Evolutionary conservation across 2,797 vertebrate genomes (phyloP), one percentile per base, ranked within the genome.

Genomic region (Notolabrus celidotus): DNA sequence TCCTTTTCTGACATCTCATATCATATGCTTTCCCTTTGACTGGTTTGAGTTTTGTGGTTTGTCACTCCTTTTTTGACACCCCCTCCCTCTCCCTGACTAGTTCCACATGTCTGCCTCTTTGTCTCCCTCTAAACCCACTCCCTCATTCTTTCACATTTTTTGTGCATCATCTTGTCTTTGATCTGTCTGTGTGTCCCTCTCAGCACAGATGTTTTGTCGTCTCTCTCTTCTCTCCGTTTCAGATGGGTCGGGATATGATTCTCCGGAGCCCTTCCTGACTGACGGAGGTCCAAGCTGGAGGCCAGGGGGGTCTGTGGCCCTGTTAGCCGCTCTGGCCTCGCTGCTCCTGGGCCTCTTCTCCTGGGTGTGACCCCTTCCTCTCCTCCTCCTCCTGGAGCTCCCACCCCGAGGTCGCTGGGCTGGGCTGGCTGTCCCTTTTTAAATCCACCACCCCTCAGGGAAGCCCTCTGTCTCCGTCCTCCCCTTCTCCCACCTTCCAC

Each of bases 221-320:
- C 79, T 82, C 67, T 90, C 81, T 91, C 39, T n/a, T 74, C 50
- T 53, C 34, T 90, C 42, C 68, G 77, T 86, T 84, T 15, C 91
- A 99, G 97, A 98, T 73, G 96, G 98, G 80, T 97, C 96, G 36
- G 95, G 96, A 69, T 98, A 97, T 2, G 97, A 98, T 77, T 96
- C 96, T 74, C 97, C 97, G 0, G 97, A 99, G 91, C 97, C 97
- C 20, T 97, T 99, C 89, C 96, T 99, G 93, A 99, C 97, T 86
- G 97, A 96, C 82, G 96, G 96, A 79, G 96, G 95, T 90, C 95
- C 93, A 0, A 73, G 84, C 50, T 94, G 77, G 79, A 90, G 81
- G 64, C 88, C 91, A 46, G 75, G 80, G 74, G 77, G 80, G 77
- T 58, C 71, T 63, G 5, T 70, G 57, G 53, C 67, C 67, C 81